Base-by-base conservation (phyloP, 2,888 invertebrate genomes). In the Agonopterix heracliana region DNA sequence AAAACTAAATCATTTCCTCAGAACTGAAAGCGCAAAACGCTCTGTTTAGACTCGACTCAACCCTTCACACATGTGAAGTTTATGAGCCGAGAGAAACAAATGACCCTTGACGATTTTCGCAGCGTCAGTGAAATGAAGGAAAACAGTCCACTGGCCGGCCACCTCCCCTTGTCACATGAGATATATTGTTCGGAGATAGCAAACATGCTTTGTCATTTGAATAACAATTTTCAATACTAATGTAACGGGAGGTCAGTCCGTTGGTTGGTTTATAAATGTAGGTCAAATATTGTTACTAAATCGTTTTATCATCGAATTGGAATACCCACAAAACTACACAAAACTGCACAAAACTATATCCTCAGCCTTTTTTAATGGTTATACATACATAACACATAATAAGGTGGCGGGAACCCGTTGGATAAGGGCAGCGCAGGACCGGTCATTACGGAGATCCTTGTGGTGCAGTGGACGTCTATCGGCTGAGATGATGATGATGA, bases 101-200 rank as follows among this genome's bases (percentile, higher is more conserved):
- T 84, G 82, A 66, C 76, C 84, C 86, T 78, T 81, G 82, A 84
- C 81, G 76, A 69, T 72, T 81, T 74, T 78, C 75, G 78, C 77
- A 66, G 63, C 76, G 75, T 81, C 81, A 78, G 76, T 71, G 72
- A 74, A 81, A 81, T 81, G 78, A 80, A 79, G 79, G 78, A 78
- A 81, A 82, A 81, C 78, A 81, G 46, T 45, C 48, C 47, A 48
- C 13, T 1, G 11, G 41, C 26, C 47, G 56, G 56, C 55, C 54
- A 60, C 60, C 65, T 68, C 72, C 64, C 56, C 54, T 43, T 54
- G 68, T 64, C 68, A 64, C 62, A 63, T 56, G 53, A 55, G 66
- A 76, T 79, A 77, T 77, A 78, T 76, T 64, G 68, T 65, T 61
- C 57, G 63, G 61, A 46, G 54, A 54, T 46, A 57, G 56, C 65